Conservation (phyloP, 2,797 vertebrate genomes). For the Enteromius afrohamiltoni region DNA sequence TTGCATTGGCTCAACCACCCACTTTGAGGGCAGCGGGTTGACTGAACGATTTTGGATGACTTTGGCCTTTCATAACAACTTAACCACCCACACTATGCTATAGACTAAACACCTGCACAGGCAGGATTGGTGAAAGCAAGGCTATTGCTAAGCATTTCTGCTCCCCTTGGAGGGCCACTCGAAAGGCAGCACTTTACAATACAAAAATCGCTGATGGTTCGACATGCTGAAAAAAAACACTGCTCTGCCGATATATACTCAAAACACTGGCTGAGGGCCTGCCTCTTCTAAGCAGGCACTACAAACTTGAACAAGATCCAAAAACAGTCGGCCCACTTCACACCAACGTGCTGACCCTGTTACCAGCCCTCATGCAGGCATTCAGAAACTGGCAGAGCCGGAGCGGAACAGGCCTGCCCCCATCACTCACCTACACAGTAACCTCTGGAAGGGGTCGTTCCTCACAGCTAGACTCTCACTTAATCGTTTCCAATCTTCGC, state of each 20-base stretch:
- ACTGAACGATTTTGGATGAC: conserved; percentile 43
- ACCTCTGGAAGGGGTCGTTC: conserved; percentile 36
- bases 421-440: conserved; percentile 45
- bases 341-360: conserved; percentile 41
- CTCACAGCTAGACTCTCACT: conserved; percentile 31
- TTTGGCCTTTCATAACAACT: conserved; percentile 53
- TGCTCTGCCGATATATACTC: neutral
- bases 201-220: conserved; percentile 31
- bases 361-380: conserved; percentile 26
- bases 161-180: conserved; percentile 39
- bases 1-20: conserved; percentile 49
- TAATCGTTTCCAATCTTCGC: conserved; percentile 41
- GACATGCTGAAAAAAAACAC: conserved; percentile 17
- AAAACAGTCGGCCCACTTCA: conserved; percentile 38
- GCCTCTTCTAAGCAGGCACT: conserved; percentile 10
- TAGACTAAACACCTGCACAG: conserved; percentile 37
- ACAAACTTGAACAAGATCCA: conserved; percentile 47
- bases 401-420: conserved; percentile 37
- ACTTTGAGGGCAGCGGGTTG: conserved; percentile 44
- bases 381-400: conserved; percentile 32
- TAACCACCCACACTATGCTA: conserved; percentile 52
- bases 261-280: conserved; percentile 22
- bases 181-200: conserved; percentile 24
- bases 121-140: conserved; percentile 35
- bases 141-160: conserved; percentile 31